phyloP scores from a whole-genome alignment of 2,113 vertebrate genomes.

The Tyto alba region DNA sequence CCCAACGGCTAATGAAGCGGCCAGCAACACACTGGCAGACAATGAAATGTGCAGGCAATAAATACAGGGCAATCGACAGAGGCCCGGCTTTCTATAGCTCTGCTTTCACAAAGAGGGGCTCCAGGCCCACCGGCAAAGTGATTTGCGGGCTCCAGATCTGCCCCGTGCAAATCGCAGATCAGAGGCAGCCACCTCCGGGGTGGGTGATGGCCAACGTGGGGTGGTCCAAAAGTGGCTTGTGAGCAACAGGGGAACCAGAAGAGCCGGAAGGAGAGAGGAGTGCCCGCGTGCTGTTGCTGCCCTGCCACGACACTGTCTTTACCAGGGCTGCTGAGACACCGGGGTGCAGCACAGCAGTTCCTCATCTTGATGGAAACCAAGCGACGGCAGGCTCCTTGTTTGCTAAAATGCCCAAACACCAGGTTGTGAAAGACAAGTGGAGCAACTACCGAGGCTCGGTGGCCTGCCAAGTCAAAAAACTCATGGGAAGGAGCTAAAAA shows the following conservation, averaged over 20 bases:
- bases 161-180: background rate
- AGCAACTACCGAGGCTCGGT: background rate
- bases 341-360: fast-evolving
- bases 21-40: fast-evolving
- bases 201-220: background rate
- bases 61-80: background rate
- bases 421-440: background rate
- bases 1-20: background rate
- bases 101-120: background rate
- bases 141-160: background rate
- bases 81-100: background rate
- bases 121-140: fast-evolving
- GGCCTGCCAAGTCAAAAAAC: background rate
- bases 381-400: background rate
- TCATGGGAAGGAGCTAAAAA: background rate
- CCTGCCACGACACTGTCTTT: background rate
- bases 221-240: background rate
- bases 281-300: fast-evolving
- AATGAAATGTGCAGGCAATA: fast-evolving
- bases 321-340: background rate
- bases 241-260: background rate
- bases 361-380: background rate
- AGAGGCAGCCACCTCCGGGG: background rate
- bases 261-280: background rate
- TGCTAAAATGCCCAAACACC: background rate